These are phyloP conservation scores for Cinara cedri DNA, from an alignment of 2,888 invertebrate genomes.

Conservation along the genomic window DNA sequence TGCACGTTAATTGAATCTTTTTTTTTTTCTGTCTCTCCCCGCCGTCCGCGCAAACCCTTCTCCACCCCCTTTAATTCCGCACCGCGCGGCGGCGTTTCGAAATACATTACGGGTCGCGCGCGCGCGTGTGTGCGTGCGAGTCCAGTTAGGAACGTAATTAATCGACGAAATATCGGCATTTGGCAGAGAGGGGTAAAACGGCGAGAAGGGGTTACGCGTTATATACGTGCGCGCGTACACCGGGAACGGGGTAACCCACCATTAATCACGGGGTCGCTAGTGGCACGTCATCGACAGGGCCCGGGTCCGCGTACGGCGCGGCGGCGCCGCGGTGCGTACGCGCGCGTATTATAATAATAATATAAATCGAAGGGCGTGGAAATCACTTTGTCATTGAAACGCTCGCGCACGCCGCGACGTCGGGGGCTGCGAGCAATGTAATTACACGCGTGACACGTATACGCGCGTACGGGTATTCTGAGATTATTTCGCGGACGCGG, in stretches of 20 bases:
- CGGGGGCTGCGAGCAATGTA: constrained; percentile 20
- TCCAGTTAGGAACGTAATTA: constrained; percentile 56
- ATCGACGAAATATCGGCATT: constrained; percentile 52
- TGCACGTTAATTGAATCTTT: constrained; percentile 56
- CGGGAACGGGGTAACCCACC: constrained; percentile 40
- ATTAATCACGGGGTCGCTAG: constrained; percentile 46
- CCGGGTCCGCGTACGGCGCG: neutral
- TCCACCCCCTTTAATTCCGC: neutral
- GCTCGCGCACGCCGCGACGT: neutral
- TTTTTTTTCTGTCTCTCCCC: constrained; percentile 17
- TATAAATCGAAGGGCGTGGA: constrained; percentile 54
- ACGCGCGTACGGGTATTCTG: neutral
- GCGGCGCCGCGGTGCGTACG: neutral
- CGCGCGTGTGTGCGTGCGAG: constrained; percentile 21
- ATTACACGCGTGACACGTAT: constrained; percentile 26
- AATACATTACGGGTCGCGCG: constrained; percentile 31
- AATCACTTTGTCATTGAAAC: constrained; percentile 55
- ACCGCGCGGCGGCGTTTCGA: neutral
- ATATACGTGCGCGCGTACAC: neutral
- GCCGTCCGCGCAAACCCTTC: neutral
- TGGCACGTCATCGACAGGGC: constrained; percentile 54
- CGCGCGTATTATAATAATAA: neutral
- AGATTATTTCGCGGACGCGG: no score
- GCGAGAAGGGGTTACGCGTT: constrained; percentile 22
- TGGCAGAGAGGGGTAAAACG: constrained; percentile 24